Evolutionary conservation across 2,888 invertebrate species (phyloP).

Genomic region (Andrena hattorfiana): DNA sequence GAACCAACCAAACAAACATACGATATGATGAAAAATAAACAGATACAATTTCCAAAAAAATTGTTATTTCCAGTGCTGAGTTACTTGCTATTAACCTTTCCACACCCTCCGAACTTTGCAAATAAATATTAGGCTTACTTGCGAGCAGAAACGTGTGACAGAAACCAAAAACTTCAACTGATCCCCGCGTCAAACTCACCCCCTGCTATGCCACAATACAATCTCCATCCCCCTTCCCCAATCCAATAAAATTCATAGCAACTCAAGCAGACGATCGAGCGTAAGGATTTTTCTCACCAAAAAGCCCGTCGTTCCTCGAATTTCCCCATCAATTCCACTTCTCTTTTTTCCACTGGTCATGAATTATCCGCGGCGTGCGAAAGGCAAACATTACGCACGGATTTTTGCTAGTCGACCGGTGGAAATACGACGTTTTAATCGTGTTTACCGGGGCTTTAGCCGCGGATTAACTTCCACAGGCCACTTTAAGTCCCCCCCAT

Average conservation of each 20-base stretch:
- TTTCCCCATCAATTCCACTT: slow-evolving; percentile 19
- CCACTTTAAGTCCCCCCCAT: slow-evolving; percentile 74
- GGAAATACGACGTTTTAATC: slow-evolving; percentile 77
- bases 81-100: too few species aligned
- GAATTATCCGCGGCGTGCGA: slow-evolving; percentile 65
- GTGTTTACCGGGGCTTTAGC: slow-evolving; percentile 82
- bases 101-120: not conserved
- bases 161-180: not conserved
- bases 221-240: not conserved
- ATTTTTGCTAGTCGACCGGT: slow-evolving; percentile 59
- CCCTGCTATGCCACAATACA: not conserved
- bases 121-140: not conserved
- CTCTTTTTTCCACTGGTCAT: slow-evolving; percentile 30
- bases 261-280: not conserved
- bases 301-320: not conserved
- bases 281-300: not conserved
- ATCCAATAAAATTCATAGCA: not conserved
- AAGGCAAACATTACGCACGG: slow-evolving; percentile 59
- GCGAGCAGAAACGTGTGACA: not conserved
- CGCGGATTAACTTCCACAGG: slow-evolving; percentile 80
- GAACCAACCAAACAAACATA: too few species aligned
- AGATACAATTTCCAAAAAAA: too few species aligned
- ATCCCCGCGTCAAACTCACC: not conserved
- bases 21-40: too few species aligned
- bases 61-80: too few species aligned